Evolutionary conservation across 2,888 invertebrate species (phyloP), one percentile per base, ranked within the genome.

Genomic region (Agrilus cyanescens): DNA sequence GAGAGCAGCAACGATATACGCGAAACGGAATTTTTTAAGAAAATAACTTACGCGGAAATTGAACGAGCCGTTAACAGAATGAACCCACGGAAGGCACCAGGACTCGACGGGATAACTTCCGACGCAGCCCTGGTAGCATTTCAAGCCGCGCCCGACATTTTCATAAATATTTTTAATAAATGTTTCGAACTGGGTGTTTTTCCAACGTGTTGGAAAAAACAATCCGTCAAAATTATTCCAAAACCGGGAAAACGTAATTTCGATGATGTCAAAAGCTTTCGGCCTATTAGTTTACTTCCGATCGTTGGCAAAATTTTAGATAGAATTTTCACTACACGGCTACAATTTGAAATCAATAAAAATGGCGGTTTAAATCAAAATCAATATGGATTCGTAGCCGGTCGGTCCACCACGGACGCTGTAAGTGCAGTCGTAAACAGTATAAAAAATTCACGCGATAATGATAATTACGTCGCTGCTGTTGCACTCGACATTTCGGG

Each of bases 401-500:
- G n/a, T n/a, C n/a, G n/a, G n/a, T n/a, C n/a, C n/a, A n/a, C n/a
- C n/a, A n/a, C n/a, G n/a, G 20, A 45, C 29, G 46, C 46, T 5
- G 38, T 48, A 13, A 34, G 40, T 12, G 29, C 7, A 3, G 40
- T 44, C 1, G 14, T 16, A 10, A 10, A 12, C 4, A 12, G 12
- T 6, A 20, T 44, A 5, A 38, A 35, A 18, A 25, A 39, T 12
- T 44, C 41, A 8, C 38, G 35, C 6, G 36, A 30, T 10, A 25
- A 16, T 15, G 37, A 42, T 1, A 40, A 41, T 10, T 47, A 49
- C 36, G 36, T 49, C 32, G 45, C 46, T 31, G 32, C 36, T 3
- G 41, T 51, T 3, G 34, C 47, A 12, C 14, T 51, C n/a, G 49
- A 51, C 35, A 48, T 51, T 3, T 14, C 32, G 14, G 51, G 50